A percentile compares a stretch with the other conserved stretches of the same genome.
phyloP scores from a whole-genome alignment of 2,113 vertebrate species.

The Mugil cephalus region DNA sequence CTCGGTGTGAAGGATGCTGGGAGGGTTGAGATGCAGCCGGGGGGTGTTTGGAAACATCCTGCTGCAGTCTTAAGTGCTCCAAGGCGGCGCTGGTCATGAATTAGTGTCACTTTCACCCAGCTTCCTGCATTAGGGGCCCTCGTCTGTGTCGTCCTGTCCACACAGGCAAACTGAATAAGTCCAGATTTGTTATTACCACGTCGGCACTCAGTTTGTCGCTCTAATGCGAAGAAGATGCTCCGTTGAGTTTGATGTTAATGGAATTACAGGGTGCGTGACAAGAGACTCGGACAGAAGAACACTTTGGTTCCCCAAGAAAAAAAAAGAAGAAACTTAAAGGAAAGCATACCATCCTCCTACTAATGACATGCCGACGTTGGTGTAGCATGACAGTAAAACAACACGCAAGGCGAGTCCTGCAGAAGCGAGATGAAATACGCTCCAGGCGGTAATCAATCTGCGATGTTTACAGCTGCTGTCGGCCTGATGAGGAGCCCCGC shows the following conservation, averaged over 20 bases:
- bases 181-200: conserved; percentile 51
- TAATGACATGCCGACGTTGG: conserved; percentile 41
- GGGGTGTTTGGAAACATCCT: conserved; percentile 33
- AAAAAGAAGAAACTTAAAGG: conserved; percentile 18
- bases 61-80: conserved; percentile 55
- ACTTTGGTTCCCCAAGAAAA: conserved; percentile 30
- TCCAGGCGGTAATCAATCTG: conserved; percentile 65
- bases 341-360: conserved; percentile 34
- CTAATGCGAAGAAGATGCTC: conserved; percentile 48
- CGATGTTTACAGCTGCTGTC: conserved; percentile 70
- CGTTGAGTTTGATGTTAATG: conserved; percentile 38
- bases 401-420: conserved; percentile 18
- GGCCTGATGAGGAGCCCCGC: conserved; percentile 64
- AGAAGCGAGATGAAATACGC: conserved; percentile 48
- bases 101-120: conserved; percentile 74
- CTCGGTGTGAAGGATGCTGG: conserved; percentile 6
- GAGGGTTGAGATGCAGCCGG: conserved; percentile 49
- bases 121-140: conserved; percentile 44
- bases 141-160: neutral
- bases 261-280: conserved; percentile 51
- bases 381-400: conserved; percentile 54
- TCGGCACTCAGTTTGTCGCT: neutral
- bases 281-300: conserved; percentile 43
- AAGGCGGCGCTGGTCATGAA: conserved; percentile 65
- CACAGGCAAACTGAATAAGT: conserved; percentile 41